Evolutionary conservation across 30 jellyfish, hydroid and myxozoan genomes (phyloP), one percentile per base, ranked within the genome.

Genomic region (Haliclystus octoradiatus): DNA sequence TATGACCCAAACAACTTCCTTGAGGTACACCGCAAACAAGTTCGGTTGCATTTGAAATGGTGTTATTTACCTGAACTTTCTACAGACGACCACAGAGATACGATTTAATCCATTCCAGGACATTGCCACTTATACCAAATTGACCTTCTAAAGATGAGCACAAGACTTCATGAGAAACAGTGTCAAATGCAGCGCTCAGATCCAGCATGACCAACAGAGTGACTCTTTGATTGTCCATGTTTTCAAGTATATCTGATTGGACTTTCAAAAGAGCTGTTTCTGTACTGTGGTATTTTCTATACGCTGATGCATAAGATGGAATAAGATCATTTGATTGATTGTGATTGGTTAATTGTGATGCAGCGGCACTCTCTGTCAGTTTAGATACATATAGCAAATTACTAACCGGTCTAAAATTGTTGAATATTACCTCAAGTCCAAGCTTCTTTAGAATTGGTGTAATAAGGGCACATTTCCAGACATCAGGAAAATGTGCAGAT

Each of bases 391-490:
- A 74, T 62, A 78, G 71, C 28, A 62, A 74, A 62, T 74, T 66
- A 52, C 81, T 76, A 49, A 76, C 88, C 24, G 74, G 81, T 28
- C 88, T 50, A 74, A 76, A 74, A 74, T 74, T 69, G 57, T 69
- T 69, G 71, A 69, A 69, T 28, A 46, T 52, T 15, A 50, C 24
- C 27, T 30, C 74, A 69, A 30, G 70, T 69, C 79, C 79, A 69
- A 49, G 79, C 79, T 69, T 69, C 74, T 69, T 69, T 71, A 69
- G 35, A 49, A 69, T 46, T 50, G 71, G 79, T 49, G 72, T 1
- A 0, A 69, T 69, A 26, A 69, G 30, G 2, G 79, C 79, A 69
- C 79, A 69, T 69, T 49, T 63, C 71, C 85, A 74, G 78, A 40
- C 78, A 74, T 63, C 78, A 34, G 85, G 78, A 57, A 73, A 73